Evolutionary conservation across 2,113 vertebrate genomes (phyloP).

Genomic region (Ploceus nigricollis): DNA sequence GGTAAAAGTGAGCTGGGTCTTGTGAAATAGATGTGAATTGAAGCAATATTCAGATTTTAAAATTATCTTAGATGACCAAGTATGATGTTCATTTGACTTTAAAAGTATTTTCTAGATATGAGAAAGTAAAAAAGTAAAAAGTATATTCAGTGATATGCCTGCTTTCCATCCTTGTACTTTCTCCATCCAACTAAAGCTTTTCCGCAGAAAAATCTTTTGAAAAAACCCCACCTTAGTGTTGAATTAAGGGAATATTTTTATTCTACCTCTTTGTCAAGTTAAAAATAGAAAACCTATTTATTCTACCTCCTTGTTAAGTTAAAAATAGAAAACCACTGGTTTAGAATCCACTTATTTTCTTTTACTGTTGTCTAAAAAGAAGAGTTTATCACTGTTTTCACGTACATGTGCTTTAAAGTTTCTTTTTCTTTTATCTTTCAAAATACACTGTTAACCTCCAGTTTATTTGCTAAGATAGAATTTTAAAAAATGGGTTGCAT

Average conservation of each 20-base stretch:
- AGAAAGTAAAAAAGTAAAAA: not conserved
- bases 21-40: not conserved
- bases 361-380: not conserved
- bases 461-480: not conserved
- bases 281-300: not conserved
- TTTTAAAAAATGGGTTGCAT: not conserved
- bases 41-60: not conserved
- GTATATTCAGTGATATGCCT: not conserved
- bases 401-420: not conserved
- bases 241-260: not conserved
- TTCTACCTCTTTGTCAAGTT: not conserved
- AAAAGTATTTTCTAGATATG: not conserved
- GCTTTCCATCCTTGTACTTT: not conserved
- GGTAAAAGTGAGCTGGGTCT: not conserved
- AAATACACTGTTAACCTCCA: not conserved
- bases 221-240: rapidly evolving
- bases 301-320: too few relatives aligned
- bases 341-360: not conserved
- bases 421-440: not conserved
- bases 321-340: not conserved
- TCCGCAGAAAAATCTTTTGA: not conserved
- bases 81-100: not conserved
- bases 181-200: not conserved
- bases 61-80: not conserved
- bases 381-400: not conserved